Evolutionary conservation across 2,797 vertebrate genomes (phyloP).

Genomic region (Clarias pachynema): DNA sequence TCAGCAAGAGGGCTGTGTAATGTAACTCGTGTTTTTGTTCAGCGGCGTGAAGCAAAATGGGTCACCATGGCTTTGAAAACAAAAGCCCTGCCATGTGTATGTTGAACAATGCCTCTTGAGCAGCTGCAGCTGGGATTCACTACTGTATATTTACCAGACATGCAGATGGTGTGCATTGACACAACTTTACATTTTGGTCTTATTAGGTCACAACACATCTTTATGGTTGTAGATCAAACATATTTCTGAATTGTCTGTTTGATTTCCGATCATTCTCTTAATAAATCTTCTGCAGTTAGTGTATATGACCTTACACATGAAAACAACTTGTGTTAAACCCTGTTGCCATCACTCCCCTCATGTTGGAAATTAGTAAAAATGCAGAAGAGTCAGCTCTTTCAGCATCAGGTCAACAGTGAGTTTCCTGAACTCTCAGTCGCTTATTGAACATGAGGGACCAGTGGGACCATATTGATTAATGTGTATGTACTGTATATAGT

Average conservation of each 20-base stretch:
- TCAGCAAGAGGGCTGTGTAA: constrained; percentile 37
- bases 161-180: background rate
- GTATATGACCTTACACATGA: background rate
- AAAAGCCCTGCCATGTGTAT: constrained; percentile 24
- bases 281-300: background rate
- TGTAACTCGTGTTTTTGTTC: constrained; percentile 55
- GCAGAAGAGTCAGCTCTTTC: background rate
- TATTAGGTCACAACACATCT: too few relatives aligned
- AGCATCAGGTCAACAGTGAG: background rate
- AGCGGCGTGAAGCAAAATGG: constrained; percentile 49
- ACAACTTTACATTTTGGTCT: background rate
- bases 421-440: background rate
- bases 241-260: background rate
- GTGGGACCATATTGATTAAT: background rate
- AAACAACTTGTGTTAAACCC: background rate
- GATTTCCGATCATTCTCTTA: background rate
- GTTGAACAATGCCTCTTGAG: background rate
- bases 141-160: background rate
- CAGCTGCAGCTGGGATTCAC: background rate
- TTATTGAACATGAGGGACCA: background rate
- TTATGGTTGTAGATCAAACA: background rate
- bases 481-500: background rate
- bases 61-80: constrained; percentile 42
- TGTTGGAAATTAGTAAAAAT: background rate
- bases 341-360: background rate